Conservation (phyloP, 2,113 vertebrate genomes). For the Mola mola region DNA sequence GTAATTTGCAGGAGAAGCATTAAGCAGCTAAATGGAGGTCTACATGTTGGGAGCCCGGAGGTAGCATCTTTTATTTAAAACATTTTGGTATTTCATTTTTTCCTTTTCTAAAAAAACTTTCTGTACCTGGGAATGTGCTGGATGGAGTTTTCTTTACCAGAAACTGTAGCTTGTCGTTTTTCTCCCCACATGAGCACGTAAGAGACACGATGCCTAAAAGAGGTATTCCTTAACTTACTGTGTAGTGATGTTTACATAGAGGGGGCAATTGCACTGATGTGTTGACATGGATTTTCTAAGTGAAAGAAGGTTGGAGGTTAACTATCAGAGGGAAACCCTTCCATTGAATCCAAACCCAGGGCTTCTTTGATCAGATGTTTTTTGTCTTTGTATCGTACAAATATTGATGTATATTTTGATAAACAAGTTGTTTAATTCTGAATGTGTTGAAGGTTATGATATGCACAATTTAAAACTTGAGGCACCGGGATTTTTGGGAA, state of each 20-base stretch:
- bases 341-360: constrained; percentile 59
- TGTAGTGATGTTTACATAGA: constrained; percentile 76
- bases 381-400: constrained; percentile 65
- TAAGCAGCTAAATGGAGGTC: constrained; percentile 7
- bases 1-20: not conserved
- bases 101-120: constrained; percentile 2
- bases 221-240: constrained; percentile 37
- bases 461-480: constrained; percentile 47
- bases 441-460: constrained; percentile 25
- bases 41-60: constrained; percentile 7
- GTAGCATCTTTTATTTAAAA: constrained; percentile 5
- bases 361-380: constrained; percentile 60
- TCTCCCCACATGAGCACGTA: constrained; percentile 15
- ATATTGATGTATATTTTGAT: constrained; percentile 73
- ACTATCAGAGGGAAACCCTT: constrained; percentile 25
- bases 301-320: constrained; percentile 37
- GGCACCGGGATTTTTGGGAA: constrained; percentile 12
- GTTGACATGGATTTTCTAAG: constrained; percentile 49
- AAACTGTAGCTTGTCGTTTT: constrained; percentile 31
- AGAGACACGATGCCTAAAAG: constrained; percentile 4
- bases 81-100: constrained; percentile 11
- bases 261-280: constrained; percentile 62
- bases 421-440: constrained; percentile 37
- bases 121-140: constrained; percentile 23
- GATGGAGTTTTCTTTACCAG: constrained; percentile 22